Conservation (phyloP, 2,888 invertebrate species). For the Lithophane semibrunnea region DNA sequence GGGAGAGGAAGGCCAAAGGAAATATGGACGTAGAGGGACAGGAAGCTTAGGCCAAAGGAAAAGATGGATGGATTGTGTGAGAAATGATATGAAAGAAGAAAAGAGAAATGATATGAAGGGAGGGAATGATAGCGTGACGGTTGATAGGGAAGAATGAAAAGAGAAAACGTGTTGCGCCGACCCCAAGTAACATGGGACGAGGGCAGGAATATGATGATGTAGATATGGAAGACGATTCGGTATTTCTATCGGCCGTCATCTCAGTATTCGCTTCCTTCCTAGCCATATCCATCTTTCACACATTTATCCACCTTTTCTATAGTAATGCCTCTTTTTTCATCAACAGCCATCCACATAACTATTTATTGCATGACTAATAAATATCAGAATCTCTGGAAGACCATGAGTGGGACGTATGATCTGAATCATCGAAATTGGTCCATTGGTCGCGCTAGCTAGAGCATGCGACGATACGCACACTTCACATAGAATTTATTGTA, state of each 20-base stretch:
- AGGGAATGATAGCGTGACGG: too few species aligned
- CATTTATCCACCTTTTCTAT: neutral
- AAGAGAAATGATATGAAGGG: too few species aligned
- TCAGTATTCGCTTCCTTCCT: neutral
- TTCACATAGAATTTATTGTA: conserved; percentile 19
- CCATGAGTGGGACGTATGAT: conserved; percentile 5
- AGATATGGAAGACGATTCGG: neutral
- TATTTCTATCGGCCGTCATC: neutral
- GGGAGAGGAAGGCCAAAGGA: too few species aligned
- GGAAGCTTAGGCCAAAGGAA: too few species aligned
- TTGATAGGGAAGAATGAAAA: too few species aligned
- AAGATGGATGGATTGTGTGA: too few species aligned
- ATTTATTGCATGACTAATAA: neutral
- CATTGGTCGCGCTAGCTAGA: conserved; percentile 35
- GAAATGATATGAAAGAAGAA: too few species aligned
- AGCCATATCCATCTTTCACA: neutral
- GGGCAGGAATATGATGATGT: too few species aligned
- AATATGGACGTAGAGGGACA: too few species aligned
- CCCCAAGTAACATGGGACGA: too few species aligned
- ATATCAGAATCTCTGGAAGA: conserved; percentile 3
- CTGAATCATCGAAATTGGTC: conserved; percentile 26
- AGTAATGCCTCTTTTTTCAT: neutral
- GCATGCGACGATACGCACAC: conserved; percentile 31
- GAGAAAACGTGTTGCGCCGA: too few species aligned
- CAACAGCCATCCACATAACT: neutral